A percentile compares a stretch with the other conserved stretches of the same genome.
phyloP scores from a whole-genome alignment of 2,888 invertebrate genomes.

The Nymphalis c-album region DNA sequence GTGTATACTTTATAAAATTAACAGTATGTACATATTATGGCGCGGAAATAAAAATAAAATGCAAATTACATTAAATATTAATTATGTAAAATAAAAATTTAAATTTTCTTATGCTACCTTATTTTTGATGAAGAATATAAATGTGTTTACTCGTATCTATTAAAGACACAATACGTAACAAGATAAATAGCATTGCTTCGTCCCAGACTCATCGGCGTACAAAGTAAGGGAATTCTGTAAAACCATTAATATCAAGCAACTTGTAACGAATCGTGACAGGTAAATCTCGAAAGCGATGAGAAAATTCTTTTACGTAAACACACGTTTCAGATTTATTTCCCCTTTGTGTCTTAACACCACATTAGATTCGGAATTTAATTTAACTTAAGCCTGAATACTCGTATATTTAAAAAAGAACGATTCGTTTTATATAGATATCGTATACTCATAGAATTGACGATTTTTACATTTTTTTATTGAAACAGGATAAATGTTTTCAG shows the following conservation, averaged over 20 bases:
- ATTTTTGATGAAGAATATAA: too few relatives aligned
- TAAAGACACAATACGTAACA: background rate
- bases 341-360: slow-evolving; percentile 28
- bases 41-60: too few relatives aligned
- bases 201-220: slow-evolving; percentile 25
- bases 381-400: background rate
- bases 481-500: too few relatives aligned
- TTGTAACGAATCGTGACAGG: slow-evolving; percentile 64
- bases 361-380: slow-evolving; percentile 7
- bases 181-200: slow-evolving; percentile 29
- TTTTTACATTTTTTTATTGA: too few relatives aligned
- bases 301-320: slow-evolving; percentile 70
- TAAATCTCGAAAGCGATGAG: slow-evolving; percentile 49
- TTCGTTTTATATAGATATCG: too few relatives aligned
- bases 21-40: too few relatives aligned
- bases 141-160: background rate
- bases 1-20: too few relatives aligned
- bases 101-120: too few relatives aligned
- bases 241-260: slow-evolving; percentile 67
- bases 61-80: too few relatives aligned
- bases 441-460: too few relatives aligned
- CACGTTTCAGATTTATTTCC: slow-evolving; percentile 64
- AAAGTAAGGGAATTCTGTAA: slow-evolving; percentile 44
- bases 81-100: too few relatives aligned
- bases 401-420: background rate